phyloP scores from a whole-genome alignment of 2,888 invertebrate genomes.

The Eupithecia tripunctaria region DNA sequence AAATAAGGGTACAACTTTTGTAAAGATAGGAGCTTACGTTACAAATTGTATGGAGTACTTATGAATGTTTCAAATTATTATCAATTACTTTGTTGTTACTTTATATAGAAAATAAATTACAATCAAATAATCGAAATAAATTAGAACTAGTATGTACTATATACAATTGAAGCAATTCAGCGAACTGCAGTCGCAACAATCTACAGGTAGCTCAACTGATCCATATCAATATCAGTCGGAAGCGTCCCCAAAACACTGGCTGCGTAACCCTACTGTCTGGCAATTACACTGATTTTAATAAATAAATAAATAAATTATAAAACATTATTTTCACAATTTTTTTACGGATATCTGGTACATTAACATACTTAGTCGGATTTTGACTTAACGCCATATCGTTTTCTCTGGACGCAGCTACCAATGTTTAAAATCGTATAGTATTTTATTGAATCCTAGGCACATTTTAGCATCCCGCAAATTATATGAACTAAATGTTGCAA shows the following conservation, averaged over 20 bases:
- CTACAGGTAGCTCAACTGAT: too few relatives aligned
- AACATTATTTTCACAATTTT: not conserved
- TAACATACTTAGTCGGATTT: not conserved
- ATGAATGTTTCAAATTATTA: not conserved
- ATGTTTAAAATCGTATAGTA: not conserved
- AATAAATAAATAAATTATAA: too few relatives aligned
- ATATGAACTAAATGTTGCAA: not conserved
- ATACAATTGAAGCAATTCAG: too few relatives aligned
- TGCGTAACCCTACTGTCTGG: too few relatives aligned
- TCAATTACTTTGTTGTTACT: not conserved
- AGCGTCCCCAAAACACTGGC: too few relatives aligned
- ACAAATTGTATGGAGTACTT: not conserved
- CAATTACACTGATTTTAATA: too few relatives aligned
- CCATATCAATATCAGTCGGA: too few relatives aligned
- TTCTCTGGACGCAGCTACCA: not conserved
- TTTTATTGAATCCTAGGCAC: not conserved
- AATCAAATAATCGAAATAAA: too few relatives aligned
- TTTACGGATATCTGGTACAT: not conserved
- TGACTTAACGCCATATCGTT: not conserved
- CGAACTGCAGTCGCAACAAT: too few relatives aligned
- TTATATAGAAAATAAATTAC: too few relatives aligned
- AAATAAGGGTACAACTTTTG: constrained; percentile 12
- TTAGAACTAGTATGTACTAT: too few relatives aligned
- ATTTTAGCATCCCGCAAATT: not conserved
- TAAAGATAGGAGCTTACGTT: constrained; percentile 1